Evolutionary conservation across 2,888 invertebrate genomes (phyloP).

Genomic region (Agriotes lineatus): DNA sequence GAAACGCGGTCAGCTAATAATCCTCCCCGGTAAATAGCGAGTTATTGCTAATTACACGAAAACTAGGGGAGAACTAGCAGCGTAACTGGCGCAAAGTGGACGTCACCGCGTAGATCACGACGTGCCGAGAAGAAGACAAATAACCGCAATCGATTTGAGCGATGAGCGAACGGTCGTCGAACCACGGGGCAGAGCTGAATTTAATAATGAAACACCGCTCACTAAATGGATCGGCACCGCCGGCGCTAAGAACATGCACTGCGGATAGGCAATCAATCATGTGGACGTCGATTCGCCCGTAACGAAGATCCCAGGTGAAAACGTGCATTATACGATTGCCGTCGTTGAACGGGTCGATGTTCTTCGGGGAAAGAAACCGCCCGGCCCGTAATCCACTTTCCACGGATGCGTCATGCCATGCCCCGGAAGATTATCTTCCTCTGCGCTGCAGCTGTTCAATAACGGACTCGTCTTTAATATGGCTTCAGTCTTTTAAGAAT

Average conservation of each 20-base stretch:
- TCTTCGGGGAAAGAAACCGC: too few species aligned
- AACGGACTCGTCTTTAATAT: too few species aligned
- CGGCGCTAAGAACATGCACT: slow-evolving; percentile 2
- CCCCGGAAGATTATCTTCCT: too few species aligned
- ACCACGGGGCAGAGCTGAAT: neutral
- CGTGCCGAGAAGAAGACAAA: neutral
- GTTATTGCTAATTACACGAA: slow-evolving; percentile 15
- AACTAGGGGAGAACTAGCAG: slow-evolving; percentile 7
- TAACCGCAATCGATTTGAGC: slow-evolving; percentile 1
- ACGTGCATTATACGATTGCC: slow-evolving; percentile 7
- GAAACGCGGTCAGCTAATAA: slow-evolving; percentile 2
- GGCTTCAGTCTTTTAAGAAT: too few species aligned
- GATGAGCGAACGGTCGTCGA: slow-evolving; percentile 15
- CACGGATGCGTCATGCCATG: too few species aligned
- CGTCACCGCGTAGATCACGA: slow-evolving; percentile 15
- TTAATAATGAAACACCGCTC: neutral
- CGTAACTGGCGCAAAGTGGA: slow-evolving; percentile 1
- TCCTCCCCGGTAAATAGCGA: slow-evolving; percentile 4
- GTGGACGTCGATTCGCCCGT: slow-evolving; percentile 4
- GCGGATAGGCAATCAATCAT: slow-evolving; percentile 14
- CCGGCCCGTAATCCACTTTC: too few species aligned
- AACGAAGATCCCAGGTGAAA: slow-evolving; percentile 13
- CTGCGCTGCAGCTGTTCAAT: too few species aligned
- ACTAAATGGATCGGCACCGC: neutral
- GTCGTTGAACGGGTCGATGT: neutral